Percentiles rank a stretch among this genome's conserved stretches.
phyloP scores from a whole-genome alignment of 2,797 vertebrate species.

The Acropternis orthonyx region DNA sequence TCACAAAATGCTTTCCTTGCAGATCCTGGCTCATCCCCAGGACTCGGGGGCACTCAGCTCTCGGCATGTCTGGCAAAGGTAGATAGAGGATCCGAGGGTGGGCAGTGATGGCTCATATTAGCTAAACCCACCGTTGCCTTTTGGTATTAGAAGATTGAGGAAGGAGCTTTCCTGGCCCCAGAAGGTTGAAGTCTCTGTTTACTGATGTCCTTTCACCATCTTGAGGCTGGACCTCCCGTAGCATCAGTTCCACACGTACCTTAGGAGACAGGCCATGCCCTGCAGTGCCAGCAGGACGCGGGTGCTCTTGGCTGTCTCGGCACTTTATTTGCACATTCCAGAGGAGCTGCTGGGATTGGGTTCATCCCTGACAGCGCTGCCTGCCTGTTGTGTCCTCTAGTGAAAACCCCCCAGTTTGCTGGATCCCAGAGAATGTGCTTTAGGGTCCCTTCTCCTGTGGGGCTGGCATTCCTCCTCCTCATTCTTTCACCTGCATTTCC shows the following conservation, averaged over 20 bases:
- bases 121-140: neutral
- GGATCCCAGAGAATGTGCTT: neutral
- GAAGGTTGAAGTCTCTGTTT: neutral
- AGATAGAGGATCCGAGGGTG: neutral
- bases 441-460: neutral
- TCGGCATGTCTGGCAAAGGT: neutral
- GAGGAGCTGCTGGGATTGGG: neutral
- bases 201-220: neutral
- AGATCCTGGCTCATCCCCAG: conserved; percentile 16
- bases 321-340: conserved; percentile 22
- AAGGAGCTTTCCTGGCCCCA: neutral
- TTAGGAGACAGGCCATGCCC: neutral
- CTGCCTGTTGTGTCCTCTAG: neutral
- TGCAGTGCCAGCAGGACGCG: neutral
- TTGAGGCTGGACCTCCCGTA: conserved; percentile 14
- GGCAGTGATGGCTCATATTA: neutral
- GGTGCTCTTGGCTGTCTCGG: neutral
- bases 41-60: neutral
- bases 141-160: neutral
- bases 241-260: neutral
- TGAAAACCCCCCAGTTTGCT: neutral
- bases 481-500: neutral
- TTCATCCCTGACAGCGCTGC: neutral
- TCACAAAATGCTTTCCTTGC: conserved; percentile 28
- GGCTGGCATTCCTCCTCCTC: neutral